phyloP scores from a whole-genome alignment of 2,113 vertebrate species.

The Eolophus roseicapilla region DNA sequence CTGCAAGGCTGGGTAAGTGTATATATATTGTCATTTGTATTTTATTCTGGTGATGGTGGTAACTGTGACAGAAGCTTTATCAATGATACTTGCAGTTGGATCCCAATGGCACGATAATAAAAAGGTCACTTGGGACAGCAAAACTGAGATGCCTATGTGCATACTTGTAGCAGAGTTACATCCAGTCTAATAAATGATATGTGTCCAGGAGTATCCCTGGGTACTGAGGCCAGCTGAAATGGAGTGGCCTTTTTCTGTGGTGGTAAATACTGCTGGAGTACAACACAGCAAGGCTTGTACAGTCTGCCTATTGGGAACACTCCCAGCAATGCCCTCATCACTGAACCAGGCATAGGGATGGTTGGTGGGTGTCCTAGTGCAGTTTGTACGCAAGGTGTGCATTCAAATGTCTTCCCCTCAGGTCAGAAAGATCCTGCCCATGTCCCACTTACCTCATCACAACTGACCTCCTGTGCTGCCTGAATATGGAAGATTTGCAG shows the following conservation, averaged over 20 bases:
- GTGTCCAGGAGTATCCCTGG: background rate
- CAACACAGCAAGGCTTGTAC: background rate
- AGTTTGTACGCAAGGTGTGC: background rate
- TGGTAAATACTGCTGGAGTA: background rate
- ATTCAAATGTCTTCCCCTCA: background rate
- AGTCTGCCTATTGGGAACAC: background rate
- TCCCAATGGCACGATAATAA: rapidly evolving
- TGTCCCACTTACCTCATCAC: background rate
- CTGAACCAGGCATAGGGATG: background rate
- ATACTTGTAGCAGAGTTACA: background rate
- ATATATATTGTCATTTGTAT: background rate
- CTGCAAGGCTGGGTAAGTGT: background rate
- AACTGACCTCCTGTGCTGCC: background rate
- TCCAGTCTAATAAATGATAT: background rate
- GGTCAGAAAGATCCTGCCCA: background rate
- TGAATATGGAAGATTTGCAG: background rate
- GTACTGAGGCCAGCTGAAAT: background rate
- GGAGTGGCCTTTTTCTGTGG: background rate
- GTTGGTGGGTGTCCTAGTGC: background rate
- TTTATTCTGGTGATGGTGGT: background rate
- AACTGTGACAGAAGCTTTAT: background rate
- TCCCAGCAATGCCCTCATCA: background rate
- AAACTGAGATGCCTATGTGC: background rate
- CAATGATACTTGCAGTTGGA: background rate
- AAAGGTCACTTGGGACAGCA: background rate